Percentiles rank a stretch among this genome's conserved stretches.
Evolutionary conservation across 2,113 vertebrate genomes (phyloP).

Genomic region (Herpetotheres cachinnans): DNA sequence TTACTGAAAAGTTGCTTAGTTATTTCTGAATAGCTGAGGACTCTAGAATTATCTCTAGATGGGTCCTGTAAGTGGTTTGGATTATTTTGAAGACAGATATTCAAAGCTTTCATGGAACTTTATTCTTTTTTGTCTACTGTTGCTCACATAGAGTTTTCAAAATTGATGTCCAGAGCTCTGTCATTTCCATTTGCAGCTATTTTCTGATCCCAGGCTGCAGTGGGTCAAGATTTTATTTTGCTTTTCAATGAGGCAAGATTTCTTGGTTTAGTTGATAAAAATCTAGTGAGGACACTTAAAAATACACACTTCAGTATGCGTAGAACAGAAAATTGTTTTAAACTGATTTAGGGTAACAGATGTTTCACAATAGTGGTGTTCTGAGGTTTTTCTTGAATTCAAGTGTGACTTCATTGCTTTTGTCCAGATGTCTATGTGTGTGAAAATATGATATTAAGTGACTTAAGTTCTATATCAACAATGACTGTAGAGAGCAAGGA

Average conservation of each 20-base stretch:
- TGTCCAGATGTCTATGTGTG: not conserved
- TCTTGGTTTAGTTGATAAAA: not conserved
- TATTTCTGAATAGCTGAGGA: not conserved
- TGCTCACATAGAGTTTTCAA: not conserved
- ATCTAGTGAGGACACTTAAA: not conserved
- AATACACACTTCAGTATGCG: rapidly evolving
- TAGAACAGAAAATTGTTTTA: not conserved
- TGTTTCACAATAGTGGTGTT: not conserved
- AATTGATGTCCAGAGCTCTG: not conserved
- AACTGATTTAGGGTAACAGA: not conserved
- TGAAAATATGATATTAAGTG: not conserved
- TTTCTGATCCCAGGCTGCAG: not conserved
- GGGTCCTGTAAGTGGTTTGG: not conserved
- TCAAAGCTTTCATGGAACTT: not conserved
- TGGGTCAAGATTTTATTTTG: not conserved
- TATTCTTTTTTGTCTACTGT: not conserved
- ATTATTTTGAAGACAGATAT: not conserved
- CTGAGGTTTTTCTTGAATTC: not conserved
- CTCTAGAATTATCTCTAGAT: not conserved
- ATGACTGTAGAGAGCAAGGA: not conserved
- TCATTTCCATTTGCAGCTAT: not conserved
- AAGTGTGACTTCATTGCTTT: not conserved
- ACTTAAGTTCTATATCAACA: not conserved
- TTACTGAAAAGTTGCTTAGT: not conserved
- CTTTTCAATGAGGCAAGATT: not conserved